Base-by-base conservation (phyloP, 2,113 vertebrate genomes). In the Taxidea taxus region DNA sequence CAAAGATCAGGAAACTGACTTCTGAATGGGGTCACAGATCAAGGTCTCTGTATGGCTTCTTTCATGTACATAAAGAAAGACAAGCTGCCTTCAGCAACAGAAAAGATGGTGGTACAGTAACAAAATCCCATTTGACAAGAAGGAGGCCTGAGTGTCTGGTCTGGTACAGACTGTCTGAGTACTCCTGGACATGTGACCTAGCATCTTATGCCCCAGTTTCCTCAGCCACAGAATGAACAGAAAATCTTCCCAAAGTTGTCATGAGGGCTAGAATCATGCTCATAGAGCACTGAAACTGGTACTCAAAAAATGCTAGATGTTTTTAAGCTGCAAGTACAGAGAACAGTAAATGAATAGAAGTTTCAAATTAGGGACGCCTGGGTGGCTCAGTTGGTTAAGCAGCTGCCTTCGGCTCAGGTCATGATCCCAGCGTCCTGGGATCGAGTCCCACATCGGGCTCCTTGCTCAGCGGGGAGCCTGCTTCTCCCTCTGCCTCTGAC, bases 351-450 rank as follows among this genome's bases (percentile, higher is more conserved):
- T 51, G 8, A 95, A 90, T 7, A 51, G 13, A 89, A 72, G 47
- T 87, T 90, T 91, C 70, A 87, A 92, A 87, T 87, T 89, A 90
- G 49, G n/a, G n/a, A n/a, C n/a, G n/a, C n/a, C n/a, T n/a, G n/a
- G n/a, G n/a, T n/a, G n/a, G n/a, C n/a, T n/a, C n/a, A n/a, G n/a
- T n/a, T n/a, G n/a, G n/a, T n/a, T n/a, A n/a, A n/a, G n/a, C n/a
- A n/a, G n/a, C n/a, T n/a, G n/a, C n/a, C n/a, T n/a, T n/a, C n/a
- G n/a, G n/a, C n/a, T n/a, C n/a, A n/a, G n/a, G n/a, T n/a, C n/a
- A n/a, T n/a, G n/a, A n/a, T n/a, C n/a, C n/a, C n/a, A n/a, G n/a
- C n/a, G n/a, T n/a, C n/a, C n/a, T n/a, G n/a, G n/a, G n/a, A n/a
- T n/a, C n/a, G n/a, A n/a, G n/a, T n/a, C n/a, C n/a, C n/a, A n/a